A percentile compares a stretch with the other conserved stretches of the same genome.
These are phyloP conservation scores for Trematocara nigrifrons DNA, from an alignment of 2,113 vertebrate species.

Conservation along the genomic window DNA sequence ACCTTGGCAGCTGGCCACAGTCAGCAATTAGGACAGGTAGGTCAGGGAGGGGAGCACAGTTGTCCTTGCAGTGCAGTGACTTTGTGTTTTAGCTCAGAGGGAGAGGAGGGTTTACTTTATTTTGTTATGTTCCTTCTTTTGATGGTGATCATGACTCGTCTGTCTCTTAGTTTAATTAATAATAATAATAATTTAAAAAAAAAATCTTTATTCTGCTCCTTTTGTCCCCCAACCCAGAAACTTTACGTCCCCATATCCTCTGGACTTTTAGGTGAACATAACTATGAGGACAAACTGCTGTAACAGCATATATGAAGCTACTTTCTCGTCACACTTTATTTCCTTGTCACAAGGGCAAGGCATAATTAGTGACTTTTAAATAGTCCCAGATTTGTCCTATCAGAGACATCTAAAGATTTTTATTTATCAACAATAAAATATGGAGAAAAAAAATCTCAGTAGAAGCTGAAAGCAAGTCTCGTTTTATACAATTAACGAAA, in stretches of 20 bases:
- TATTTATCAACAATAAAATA: neutral
- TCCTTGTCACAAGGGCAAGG: neutral
- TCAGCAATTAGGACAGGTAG: neutral
- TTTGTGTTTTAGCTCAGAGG: neutral
- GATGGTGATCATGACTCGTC: neutral
- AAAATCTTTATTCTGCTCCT: neutral
- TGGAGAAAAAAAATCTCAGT: neutral
- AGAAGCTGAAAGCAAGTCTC: neutral
- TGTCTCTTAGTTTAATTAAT: neutral
- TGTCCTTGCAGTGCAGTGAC: neutral
- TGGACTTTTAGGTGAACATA: neutral
- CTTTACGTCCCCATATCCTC: neutral
- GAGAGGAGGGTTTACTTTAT: neutral
- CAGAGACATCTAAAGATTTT: neutral
- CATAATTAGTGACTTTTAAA: neutral
- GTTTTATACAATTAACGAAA: rapidly evolving
- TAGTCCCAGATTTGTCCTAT: neutral
- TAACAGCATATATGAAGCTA: neutral
- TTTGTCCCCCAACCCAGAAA: neutral
- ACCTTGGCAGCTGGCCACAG: neutral
- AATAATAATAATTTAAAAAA: neutral
- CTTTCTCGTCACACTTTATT: neutral
- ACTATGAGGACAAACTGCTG: neutral
- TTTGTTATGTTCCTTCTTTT: neutral
- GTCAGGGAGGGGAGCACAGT: neutral